Percentiles rank a stretch among this genome's conserved stretches.
Evolutionary conservation across 2,888 invertebrate genomes (phyloP).

Genomic region (Acleris emargana): DNA sequence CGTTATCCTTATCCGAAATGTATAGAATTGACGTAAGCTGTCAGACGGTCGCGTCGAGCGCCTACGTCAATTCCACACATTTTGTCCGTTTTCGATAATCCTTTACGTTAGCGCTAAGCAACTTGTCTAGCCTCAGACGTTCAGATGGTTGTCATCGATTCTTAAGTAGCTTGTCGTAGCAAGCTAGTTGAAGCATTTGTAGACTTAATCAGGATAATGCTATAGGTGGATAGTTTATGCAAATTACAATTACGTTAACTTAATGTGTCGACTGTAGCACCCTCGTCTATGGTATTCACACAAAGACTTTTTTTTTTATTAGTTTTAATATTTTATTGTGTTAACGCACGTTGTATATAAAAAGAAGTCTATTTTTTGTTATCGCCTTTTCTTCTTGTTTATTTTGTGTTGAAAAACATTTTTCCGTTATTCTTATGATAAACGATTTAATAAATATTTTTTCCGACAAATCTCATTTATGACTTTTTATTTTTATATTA

Average conservation of each 20-base stretch:
- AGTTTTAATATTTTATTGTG: constrained; percentile 45
- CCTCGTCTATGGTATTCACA: constrained; percentile 48
- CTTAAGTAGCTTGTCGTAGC: constrained; percentile 74
- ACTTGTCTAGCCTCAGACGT: background rate
- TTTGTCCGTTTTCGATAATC: background rate
- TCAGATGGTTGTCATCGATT: constrained; percentile 35
- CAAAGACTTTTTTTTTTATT: constrained; percentile 50
- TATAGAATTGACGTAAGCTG: no score
- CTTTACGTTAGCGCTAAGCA: no score
- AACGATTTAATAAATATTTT: constrained; percentile 73
- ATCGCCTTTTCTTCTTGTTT: constrained; percentile 69
- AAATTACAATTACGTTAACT: constrained; percentile 49
- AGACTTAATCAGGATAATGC: constrained; percentile 66
- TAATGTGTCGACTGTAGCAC: constrained; percentile 58
- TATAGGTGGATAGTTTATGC: constrained; percentile 62
- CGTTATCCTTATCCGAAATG: background rate
- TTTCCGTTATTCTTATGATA: constrained; percentile 72
- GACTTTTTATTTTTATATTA: constrained; percentile 24
- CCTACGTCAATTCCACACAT: no score
- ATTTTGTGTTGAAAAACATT: constrained; percentile 70
- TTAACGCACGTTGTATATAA: constrained; percentile 66
- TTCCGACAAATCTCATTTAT: constrained; percentile 41
- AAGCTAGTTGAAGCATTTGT: constrained; percentile 82
- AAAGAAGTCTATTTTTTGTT: constrained; percentile 72
- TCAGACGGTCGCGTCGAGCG: no score